Percentiles rank a stretch among this genome's conserved stretches.
phyloP scores from a whole-genome alignment of 1,140 invertebrate species.

The Eufriesea mexicana region DNA sequence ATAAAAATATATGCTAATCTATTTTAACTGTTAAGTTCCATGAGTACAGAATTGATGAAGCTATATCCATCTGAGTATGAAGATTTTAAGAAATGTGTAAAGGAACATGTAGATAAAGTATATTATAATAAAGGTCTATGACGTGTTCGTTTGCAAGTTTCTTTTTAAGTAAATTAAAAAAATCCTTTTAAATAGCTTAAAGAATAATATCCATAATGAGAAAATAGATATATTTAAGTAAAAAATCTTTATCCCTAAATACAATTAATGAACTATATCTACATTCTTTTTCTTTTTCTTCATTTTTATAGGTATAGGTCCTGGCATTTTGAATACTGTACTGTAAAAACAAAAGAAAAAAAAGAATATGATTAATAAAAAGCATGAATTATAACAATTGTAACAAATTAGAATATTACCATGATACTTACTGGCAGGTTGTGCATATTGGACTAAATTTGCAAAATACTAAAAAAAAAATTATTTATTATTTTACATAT shows the following conservation, averaged over 20 bases:
- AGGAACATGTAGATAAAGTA: conserved; percentile 25
- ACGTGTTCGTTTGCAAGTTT: background rate
- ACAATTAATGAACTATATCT: conserved; percentile 73
- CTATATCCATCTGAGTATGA: conserved; percentile 34
- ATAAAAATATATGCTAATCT: background rate
- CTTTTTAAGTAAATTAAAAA: no score
- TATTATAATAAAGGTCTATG: conserved; percentile 55
- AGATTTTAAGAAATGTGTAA: conserved; percentile 23
- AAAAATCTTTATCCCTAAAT: conserved; percentile 7
- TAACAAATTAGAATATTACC: conserved; percentile 25
- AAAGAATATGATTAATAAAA: background rate
- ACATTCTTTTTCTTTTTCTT: conserved; percentile 87
- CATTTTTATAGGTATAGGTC: conserved; percentile 86
- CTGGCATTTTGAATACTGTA: conserved; percentile 91
- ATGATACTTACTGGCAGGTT: conserved; percentile 95
- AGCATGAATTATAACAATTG: background rate
- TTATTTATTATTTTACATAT: conserved; percentile 16
- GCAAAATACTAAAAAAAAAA: conserved; percentile 93
- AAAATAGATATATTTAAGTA: conserved; percentile 45
- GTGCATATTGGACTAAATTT: conserved; percentile 98
- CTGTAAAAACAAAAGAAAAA: conserved; percentile 84
- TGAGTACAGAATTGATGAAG: conserved; percentile 42
- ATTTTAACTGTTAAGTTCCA: conserved; percentile 26
- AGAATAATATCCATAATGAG: background rate
- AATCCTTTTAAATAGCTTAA: background rate